Evolutionary conservation across 2,113 vertebrate genomes (phyloP).

Genomic region (Nothoprocta pentlandii): DNA sequence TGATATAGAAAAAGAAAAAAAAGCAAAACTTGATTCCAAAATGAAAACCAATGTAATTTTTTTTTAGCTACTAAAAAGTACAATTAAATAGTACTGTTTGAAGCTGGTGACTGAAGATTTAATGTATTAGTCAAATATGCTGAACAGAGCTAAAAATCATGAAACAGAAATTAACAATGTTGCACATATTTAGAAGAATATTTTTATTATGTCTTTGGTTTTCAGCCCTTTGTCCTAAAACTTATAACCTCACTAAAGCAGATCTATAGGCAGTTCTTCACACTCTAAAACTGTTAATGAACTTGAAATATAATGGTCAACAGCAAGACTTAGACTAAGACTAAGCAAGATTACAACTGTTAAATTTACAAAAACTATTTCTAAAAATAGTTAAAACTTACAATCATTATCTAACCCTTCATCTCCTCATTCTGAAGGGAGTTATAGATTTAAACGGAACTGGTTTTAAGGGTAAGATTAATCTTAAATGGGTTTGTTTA

Average conservation of each 20-base stretch:
- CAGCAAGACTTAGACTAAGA: background rate
- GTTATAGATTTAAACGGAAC: background rate
- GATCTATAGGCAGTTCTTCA: background rate
- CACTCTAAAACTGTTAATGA: background rate
- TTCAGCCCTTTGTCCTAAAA: background rate
- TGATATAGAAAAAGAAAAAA: background rate
- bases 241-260: background rate
- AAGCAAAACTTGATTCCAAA: background rate
- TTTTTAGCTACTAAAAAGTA: background rate
- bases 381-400: background rate
- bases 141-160: background rate
- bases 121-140: background rate
- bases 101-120: constrained; percentile 6
- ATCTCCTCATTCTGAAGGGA: background rate
- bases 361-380: background rate
- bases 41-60: background rate
- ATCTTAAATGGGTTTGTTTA: background rate
- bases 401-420: background rate
- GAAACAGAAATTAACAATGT: background rate
- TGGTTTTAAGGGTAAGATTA: background rate
- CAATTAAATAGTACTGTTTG: background rate
- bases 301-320: background rate
- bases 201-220: background rate
- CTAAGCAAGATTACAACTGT: background rate
- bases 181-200: background rate